phyloP scores from a whole-genome alignment of 2,888 invertebrate species.

The Clepsis dumicolana region DNA sequence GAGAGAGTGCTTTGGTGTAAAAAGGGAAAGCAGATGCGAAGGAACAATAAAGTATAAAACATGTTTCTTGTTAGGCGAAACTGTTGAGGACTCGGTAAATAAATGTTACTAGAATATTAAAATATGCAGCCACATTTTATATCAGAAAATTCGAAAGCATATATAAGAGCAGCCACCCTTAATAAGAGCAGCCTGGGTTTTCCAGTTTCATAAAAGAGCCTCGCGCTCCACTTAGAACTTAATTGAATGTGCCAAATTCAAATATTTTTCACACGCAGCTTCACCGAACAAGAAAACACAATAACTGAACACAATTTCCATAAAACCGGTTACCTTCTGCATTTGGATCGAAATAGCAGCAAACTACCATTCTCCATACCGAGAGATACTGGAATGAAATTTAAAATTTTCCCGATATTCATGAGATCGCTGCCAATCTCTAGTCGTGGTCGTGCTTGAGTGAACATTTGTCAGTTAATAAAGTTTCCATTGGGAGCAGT shows the following conservation, averaged over 20 bases:
- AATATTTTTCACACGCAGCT: conserved; percentile 17
- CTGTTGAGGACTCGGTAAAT: background rate
- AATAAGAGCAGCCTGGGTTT: background rate
- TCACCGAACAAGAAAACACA: conserved; percentile 32
- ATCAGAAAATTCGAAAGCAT: background rate
- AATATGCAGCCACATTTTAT: background rate
- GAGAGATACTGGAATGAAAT: conserved; percentile 38
- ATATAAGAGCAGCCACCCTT: no score
- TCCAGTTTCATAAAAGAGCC: conserved; percentile 3
- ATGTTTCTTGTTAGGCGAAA: background rate
- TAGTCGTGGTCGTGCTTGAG: conserved; percentile 34
- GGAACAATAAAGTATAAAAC: background rate
- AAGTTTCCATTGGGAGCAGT: conserved; percentile 35
- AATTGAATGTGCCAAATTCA: conserved; percentile 26
- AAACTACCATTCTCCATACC: conserved; percentile 37
- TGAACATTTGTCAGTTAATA: conserved; percentile 41
- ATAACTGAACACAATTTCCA: conserved; percentile 39
- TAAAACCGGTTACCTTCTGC: conserved; percentile 41
- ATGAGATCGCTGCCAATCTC: conserved; percentile 38
- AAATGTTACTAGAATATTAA: background rate
- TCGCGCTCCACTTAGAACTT: conserved; percentile 14
- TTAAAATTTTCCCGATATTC: conserved; percentile 40
- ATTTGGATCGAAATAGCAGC: conserved; percentile 40
- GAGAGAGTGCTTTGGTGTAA: background rate
- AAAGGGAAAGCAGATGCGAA: background rate